Evolutionary conservation across 2,888 invertebrate species (phyloP).

Genomic region (Drosophila diplacantha): DNA sequence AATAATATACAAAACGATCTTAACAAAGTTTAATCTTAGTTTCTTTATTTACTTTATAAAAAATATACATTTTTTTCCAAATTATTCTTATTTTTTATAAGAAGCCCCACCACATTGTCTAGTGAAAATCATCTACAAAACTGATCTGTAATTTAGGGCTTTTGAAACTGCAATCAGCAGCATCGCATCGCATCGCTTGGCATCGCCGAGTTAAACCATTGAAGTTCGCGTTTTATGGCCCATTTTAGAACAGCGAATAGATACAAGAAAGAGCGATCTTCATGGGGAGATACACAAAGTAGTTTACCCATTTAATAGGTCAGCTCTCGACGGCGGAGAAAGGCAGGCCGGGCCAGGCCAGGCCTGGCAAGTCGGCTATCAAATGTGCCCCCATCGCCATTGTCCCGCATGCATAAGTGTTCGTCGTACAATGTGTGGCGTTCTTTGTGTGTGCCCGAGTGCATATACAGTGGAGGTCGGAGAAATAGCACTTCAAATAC

Average conservation of each 20-base stretch:
- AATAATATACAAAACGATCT: no score
- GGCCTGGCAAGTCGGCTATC: slow-evolving; percentile 20
- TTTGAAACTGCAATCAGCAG: slow-evolving; percentile 22
- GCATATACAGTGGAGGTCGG: slow-evolving; percentile 1
- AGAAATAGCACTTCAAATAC: background rate
- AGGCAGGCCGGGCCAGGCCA: slow-evolving; percentile 18
- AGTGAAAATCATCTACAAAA: background rate
- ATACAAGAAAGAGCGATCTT: slow-evolving; percentile 28
- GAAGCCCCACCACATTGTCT: background rate
- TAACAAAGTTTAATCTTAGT: no score
- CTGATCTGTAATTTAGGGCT: slow-evolving; percentile 13
- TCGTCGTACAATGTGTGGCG: slow-evolving; percentile 5
- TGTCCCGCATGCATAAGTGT: slow-evolving; percentile 33
- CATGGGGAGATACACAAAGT: slow-evolving; percentile 38
- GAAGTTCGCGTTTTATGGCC: slow-evolving; percentile 38
- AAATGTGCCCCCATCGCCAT: slow-evolving; percentile 38
- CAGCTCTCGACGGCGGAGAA: slow-evolving; percentile 35
- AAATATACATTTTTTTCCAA: no score
- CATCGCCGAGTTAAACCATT: slow-evolving; percentile 19
- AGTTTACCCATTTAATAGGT: slow-evolving; percentile 43
- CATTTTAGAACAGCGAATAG: slow-evolving; percentile 40
- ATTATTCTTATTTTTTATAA: background rate
- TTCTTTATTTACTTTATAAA: no score
- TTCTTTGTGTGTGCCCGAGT: slow-evolving; percentile 25
- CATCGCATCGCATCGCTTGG: slow-evolving; percentile 22